Conservation (phyloP, 2,797 vertebrate species). For the Sus cebifrons region DNA sequence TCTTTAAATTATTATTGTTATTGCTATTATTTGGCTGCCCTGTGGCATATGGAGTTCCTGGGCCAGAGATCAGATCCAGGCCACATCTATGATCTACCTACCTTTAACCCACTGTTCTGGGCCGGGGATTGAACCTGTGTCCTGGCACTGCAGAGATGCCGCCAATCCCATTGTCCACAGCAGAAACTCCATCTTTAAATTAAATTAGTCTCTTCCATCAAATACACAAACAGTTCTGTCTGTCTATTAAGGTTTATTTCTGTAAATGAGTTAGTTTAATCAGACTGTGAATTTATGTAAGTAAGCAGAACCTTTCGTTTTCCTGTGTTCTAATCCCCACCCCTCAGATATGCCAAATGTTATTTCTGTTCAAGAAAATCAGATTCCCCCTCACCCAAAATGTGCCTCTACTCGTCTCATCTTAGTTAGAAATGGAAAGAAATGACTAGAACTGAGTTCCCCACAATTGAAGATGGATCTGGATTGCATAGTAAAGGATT, state of each 20-base stretch:
- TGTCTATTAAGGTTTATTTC: constrained; percentile 26
- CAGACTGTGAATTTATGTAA: constrained; percentile 33
- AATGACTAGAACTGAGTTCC: neutral
- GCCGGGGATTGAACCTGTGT: no score
- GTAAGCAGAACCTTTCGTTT: constrained; percentile 7
- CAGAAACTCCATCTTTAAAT: neutral
- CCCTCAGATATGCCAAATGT: neutral
- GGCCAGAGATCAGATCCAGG: no score
- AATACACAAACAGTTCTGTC: neutral
- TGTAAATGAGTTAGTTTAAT: constrained; percentile 6
- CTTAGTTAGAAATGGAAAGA: neutral
- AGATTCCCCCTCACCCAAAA: neutral
- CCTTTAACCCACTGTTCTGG: no score
- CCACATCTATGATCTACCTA: no score
- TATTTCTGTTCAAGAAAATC: constrained; percentile 33
- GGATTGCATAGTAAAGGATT: neutral
- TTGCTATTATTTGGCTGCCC: no score
- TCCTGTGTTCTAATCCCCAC: neutral
- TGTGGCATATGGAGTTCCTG: no score
- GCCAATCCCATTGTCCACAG: no score
- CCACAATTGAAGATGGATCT: neutral
- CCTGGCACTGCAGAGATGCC: no score
- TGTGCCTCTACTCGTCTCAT: constrained; percentile 2
- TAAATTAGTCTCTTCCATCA: constrained; percentile 53
- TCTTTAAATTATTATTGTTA: constrained; percentile 46